Percentiles rank a stretch among this genome's conserved stretches.
phyloP scores from a whole-genome alignment of 2,797 vertebrate genomes.

The Podarcis lilfordi region DNA sequence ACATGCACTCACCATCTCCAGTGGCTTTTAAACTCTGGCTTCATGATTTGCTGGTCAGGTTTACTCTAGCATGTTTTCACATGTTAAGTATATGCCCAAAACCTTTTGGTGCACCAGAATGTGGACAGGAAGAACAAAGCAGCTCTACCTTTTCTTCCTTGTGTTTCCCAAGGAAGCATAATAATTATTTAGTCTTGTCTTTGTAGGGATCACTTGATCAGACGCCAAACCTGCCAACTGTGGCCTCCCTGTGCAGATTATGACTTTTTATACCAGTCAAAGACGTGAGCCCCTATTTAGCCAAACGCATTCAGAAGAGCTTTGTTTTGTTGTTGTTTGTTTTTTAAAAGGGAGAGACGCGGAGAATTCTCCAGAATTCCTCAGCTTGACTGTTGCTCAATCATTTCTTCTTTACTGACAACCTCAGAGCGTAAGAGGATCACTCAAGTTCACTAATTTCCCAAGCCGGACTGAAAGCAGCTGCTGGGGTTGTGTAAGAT shows the following conservation, averaged over 20 bases:
- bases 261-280: slow-evolving; percentile 49
- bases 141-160: background rate
- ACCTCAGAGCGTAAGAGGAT: slow-evolving; percentile 68
- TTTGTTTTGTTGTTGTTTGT: background rate
- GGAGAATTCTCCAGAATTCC: slow-evolving; percentile 62
- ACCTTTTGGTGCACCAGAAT: background rate
- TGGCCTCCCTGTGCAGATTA: background rate
- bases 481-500: slow-evolving; percentile 77
- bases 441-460: slow-evolving; percentile 80
- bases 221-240: slow-evolving; percentile 51
- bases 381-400: slow-evolving; percentile 70
- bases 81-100: background rate
- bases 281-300: slow-evolving; percentile 17
- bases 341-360: slow-evolving; percentile 11
- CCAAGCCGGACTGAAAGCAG: slow-evolving; percentile 79
- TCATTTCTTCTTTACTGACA: slow-evolving; percentile 70
- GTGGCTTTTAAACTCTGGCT: background rate
- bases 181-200: background rate
- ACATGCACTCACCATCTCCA: background rate
- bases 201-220: background rate
- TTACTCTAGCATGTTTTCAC: no score
- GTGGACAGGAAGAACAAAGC: no score
- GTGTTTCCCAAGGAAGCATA: background rate
- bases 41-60: background rate
- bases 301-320: slow-evolving; percentile 54